Evolutionary conservation across 2,113 vertebrate species (phyloP).

Genomic region (Cariama cristata): DNA sequence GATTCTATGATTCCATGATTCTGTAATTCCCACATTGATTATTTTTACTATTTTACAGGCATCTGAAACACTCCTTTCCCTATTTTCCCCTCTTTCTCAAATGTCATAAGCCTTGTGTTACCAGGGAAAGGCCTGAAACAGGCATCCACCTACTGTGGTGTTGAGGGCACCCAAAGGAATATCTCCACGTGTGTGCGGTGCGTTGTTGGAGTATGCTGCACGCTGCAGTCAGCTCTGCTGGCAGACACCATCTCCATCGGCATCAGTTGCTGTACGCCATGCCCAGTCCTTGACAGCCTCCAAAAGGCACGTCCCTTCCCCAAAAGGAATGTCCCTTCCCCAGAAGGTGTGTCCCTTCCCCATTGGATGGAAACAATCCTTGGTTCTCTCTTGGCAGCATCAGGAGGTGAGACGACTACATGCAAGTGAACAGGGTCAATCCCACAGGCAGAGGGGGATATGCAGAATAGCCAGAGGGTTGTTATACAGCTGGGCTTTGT

Average conservation of each 20-base stretch:
- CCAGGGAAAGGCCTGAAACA: not conserved
- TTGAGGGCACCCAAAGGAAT: not conserved
- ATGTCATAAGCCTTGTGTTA: not conserved
- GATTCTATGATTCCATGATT: too few relatives aligned
- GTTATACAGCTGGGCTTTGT: not conserved
- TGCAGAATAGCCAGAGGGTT: not conserved
- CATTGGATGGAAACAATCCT: too few relatives aligned
- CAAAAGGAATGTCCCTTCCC: too few relatives aligned
- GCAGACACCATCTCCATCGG: not conserved
- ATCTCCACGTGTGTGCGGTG: accelerated
- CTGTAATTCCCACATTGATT: not conserved
- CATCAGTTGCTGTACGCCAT: not conserved
- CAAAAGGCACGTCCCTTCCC: not conserved
- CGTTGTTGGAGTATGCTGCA: accelerated
- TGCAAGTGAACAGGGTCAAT: accelerated
- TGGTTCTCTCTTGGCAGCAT: not conserved
- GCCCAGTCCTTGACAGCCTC: not conserved
- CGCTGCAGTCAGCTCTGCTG: not conserved
- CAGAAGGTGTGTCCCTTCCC: too few relatives aligned
- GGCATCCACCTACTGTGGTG: not conserved
- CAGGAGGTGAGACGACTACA: not conserved
- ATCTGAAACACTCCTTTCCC: not conserved
- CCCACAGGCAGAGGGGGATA: accelerated
- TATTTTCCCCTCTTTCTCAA: not conserved
- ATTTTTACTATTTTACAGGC: not conserved